phyloP scores from a whole-genome alignment of 2,797 vertebrate genomes.

The Danio kyathit region DNA sequence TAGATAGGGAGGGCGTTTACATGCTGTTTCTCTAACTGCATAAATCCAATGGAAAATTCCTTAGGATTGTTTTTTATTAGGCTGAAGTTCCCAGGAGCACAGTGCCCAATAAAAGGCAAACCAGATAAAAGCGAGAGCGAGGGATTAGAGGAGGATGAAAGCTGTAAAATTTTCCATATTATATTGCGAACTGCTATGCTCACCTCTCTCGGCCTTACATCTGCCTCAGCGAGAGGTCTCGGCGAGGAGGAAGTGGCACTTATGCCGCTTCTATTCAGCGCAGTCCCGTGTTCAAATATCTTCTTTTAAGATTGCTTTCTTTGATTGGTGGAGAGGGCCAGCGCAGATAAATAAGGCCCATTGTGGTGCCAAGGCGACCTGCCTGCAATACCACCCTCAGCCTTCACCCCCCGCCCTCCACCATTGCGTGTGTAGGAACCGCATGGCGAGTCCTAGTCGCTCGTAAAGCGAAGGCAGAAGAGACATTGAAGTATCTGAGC shows the following conservation, averaged over 20 bases:
- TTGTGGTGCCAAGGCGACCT: constrained; percentile 71
- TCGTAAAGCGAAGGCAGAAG: constrained; percentile 81
- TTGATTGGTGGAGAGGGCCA: constrained; percentile 51
- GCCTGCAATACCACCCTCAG: constrained; percentile 59
- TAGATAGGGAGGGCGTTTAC: constrained; percentile 59
- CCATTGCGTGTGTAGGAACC: constrained; percentile 77
- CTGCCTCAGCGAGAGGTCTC: constrained; percentile 72
- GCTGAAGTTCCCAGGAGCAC: constrained; percentile 85
- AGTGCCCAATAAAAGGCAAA: constrained; percentile 84
- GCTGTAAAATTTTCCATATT: constrained; percentile 86
- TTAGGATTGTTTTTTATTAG: constrained; percentile 84
- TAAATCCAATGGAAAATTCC: constrained; percentile 83
- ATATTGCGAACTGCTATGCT: constrained; percentile 82
- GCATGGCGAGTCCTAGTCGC: constrained; percentile 75
- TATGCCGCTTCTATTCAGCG: constrained; percentile 4
- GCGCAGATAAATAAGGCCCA: constrained; percentile 65
- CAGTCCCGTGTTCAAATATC: constrained; percentile 50
- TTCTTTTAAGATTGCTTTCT: constrained; percentile 63
- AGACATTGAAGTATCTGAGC: constrained; percentile 83
- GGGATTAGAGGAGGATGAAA: constrained; percentile 83
- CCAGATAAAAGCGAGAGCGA: constrained; percentile 83
- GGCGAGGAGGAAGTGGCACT: constrained; percentile 63
- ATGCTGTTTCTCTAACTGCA: constrained; percentile 76
- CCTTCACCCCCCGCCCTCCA: constrained; percentile 27
- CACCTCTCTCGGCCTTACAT: constrained; percentile 76